Evolutionary conservation across 2,888 invertebrate species (phyloP).

Genomic region (Drosophila lacicola): DNA sequence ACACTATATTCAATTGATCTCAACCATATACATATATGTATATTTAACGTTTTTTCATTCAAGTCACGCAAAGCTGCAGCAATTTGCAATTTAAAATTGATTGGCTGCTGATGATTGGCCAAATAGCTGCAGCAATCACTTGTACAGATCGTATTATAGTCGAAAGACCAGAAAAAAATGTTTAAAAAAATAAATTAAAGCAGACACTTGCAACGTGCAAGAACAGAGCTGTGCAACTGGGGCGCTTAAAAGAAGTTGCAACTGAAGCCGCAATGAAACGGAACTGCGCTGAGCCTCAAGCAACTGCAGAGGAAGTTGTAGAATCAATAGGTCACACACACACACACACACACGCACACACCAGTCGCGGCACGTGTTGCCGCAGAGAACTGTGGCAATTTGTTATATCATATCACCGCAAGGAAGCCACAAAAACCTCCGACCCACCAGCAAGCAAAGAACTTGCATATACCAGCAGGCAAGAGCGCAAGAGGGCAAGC

Average conservation of each 20-base stretch:
- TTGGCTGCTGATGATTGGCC: conserved; percentile 27
- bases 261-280: conserved; percentile 40
- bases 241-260: conserved; percentile 30
- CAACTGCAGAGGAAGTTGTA: conserved; percentile 62
- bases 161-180: conserved; percentile 4
- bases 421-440: conserved; percentile 73
- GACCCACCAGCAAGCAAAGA: conserved; percentile 22
- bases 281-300: conserved; percentile 31
- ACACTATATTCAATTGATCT: conserved; percentile 3
- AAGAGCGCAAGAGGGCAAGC: background rate
- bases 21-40: background rate
- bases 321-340: conserved; percentile 76
- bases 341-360: conserved; percentile 27
- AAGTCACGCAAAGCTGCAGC: conserved; percentile 39
- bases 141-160: conserved; percentile 15
- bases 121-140: conserved; percentile 11
- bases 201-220: conserved; percentile 34
- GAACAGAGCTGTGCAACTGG: conserved; percentile 32
- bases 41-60: background rate
- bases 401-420: conserved; percentile 77
- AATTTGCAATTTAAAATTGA: conserved; percentile 32
- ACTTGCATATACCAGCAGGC: conserved; percentile 19
- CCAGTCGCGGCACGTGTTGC: conserved; percentile 50
- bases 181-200: conserved; percentile 1
- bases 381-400: conserved; percentile 36